Conservation (phyloP, 2,888 invertebrate species). For the Mongoloraphidia duomilia region DNA sequence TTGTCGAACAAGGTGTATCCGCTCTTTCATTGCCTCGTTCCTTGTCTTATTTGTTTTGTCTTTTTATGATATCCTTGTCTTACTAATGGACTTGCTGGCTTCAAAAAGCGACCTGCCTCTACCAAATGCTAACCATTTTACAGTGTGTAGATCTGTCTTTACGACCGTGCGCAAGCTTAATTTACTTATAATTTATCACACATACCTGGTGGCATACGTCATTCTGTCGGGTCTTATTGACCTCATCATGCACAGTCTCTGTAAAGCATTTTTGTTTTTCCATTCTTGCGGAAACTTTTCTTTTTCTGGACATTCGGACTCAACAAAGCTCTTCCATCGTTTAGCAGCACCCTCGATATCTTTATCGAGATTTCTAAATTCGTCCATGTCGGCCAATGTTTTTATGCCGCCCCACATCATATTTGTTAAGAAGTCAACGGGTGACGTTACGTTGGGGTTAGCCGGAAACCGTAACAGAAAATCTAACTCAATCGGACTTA, state of each 20-base stretch:
- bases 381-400: slow-evolving; percentile 57
- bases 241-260: slow-evolving; percentile 83
- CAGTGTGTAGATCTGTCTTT: too few relatives aligned
- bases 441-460: slow-evolving; percentile 55
- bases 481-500: slow-evolving; percentile 64
- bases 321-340: slow-evolving; percentile 85
- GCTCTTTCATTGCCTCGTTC: too few relatives aligned
- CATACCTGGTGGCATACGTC: slow-evolving; percentile 74
- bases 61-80: too few relatives aligned
- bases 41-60: too few relatives aligned
- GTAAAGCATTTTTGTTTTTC: slow-evolving; percentile 78
- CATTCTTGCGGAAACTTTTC: slow-evolving; percentile 93
- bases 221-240: slow-evolving; percentile 84
- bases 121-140: too few relatives aligned
- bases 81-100: too few relatives aligned
- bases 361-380: slow-evolving; percentile 71
- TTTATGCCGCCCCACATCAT: slow-evolving; percentile 72
- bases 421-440: slow-evolving; percentile 71
- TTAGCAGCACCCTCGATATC: slow-evolving; percentile 86
- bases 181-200: slow-evolving; percentile 3
- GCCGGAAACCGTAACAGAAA: slow-evolving; percentile 77
- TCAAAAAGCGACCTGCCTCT: too few relatives aligned
- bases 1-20: too few relatives aligned
- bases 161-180: too few relatives aligned
- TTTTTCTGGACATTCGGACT: slow-evolving; percentile 83